A percentile compares a stretch with the other conserved stretches of the same genome.
phyloP scores from a whole-genome alignment of 2,113 vertebrate species.

The Zapus hudsonius region DNA sequence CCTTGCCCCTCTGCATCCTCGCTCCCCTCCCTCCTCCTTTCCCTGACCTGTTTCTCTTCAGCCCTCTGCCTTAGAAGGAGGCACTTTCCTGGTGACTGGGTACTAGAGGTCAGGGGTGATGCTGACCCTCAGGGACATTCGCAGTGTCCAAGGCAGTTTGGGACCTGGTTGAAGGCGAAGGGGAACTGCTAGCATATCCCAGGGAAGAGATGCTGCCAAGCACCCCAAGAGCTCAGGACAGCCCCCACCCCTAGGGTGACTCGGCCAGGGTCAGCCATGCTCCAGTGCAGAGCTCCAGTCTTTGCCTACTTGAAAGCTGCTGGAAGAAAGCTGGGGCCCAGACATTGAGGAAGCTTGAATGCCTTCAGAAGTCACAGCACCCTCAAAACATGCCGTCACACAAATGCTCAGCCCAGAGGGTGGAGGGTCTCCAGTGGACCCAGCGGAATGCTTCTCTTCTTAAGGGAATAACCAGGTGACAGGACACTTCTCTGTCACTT shows the following conservation, averaged over 20 bases:
- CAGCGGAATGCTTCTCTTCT: no score
- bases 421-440: neutral
- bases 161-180: neutral
- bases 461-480: neutral
- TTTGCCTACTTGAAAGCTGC: accelerated
- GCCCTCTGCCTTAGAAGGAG: neutral
- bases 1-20: no score
- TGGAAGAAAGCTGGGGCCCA: neutral
- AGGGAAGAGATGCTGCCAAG: neutral
- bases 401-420: accelerated
- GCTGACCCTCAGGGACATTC: neutral
- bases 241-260: neutral
- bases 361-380: neutral
- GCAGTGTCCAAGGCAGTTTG: neutral
- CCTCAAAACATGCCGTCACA: neutral
- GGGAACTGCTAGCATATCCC: neutral
- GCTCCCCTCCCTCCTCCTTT: no score
- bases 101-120: accelerated
- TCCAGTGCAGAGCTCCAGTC: no score
- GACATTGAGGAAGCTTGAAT: neutral
- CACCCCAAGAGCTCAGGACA: accelerated
- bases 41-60: no score
- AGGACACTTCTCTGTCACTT: neutral
- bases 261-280: accelerated
- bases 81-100: accelerated